Base-by-base conservation (phyloP, 1,140 invertebrate species). In the Colletes latitarsis region DNA sequence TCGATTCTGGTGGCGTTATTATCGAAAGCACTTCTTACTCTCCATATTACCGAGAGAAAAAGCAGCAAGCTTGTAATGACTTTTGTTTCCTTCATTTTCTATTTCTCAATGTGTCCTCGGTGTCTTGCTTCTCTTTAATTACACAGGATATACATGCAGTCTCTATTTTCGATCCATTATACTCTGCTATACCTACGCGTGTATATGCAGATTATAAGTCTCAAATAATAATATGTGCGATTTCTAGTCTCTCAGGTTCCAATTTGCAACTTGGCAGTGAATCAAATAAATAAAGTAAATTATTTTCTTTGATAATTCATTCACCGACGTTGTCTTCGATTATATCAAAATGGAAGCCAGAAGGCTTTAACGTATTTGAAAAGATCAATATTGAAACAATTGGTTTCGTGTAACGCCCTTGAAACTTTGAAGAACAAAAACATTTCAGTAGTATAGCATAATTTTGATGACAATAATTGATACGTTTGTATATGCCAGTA, bases 1-100 rank as follows among this genome's bases (percentile, higher is more conserved):
- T 96, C 95, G 12, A 96, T 92, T 43, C 87, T 15, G 0, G 90
- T 73, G 5, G 58, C 62, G 15, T 82, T 67, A 3, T 77, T 75
- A 14, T 55, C 58, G 15, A 62, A 43, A 15, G 39, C n/a, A 43
- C 17, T 30, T 49, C 6, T 62, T 15, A 53, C 12, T 10, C 55
- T 30, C 63, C 77, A 66, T 46, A 17, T 63, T 62, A 57, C 21
- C 17, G 19, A 55, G 6, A 84, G 43, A 0, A 71, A 39, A 12
- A 88, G 10, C 17, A 88, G 10, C 17, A 80, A 39, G 19, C 62
- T 81, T 14, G 52, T 5, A 6, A 69, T 10, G n/a, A 58, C 52
- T 62, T 46, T 66, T 19, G 43, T 63, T 43, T 49, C 62, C 15
- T 6, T 62, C 62, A 68, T 82, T 49, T 55, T 53, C 14, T 30